phyloP scores from a whole-genome alignment of 2,113 vertebrate species.

The Fregetta grallaria region DNA sequence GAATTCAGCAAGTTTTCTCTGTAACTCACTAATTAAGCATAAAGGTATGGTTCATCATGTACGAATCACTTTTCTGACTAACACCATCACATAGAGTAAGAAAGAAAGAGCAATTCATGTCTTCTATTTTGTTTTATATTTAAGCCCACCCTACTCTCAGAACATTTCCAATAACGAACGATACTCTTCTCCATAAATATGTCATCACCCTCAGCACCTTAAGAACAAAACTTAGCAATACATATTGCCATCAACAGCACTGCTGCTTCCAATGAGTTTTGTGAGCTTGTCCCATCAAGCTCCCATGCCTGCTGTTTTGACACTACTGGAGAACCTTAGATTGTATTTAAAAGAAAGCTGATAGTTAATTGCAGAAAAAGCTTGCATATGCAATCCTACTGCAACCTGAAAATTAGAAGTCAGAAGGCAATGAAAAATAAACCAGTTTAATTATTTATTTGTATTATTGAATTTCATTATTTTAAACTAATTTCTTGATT shows the following conservation, averaged over 20 bases:
- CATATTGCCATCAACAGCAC: neutral
- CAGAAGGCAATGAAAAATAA: neutral
- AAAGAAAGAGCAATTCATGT: neutral
- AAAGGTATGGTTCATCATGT: neutral
- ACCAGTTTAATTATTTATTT: neutral
- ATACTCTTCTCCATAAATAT: neutral
- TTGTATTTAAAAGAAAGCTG: neutral
- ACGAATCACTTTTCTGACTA: neutral
- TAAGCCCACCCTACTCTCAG: neutral
- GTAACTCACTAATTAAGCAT: neutral
- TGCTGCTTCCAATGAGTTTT: neutral
- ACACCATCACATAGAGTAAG: neutral
- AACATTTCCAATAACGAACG: neutral
- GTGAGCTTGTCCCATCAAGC: neutral
- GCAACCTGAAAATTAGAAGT: neutral
- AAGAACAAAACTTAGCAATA: neutral
- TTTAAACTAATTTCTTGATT: neutral
- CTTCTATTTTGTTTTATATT: neutral
- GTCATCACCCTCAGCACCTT: neutral
- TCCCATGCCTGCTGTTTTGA: neutral
- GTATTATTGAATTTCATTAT: neutral
- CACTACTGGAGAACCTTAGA: neutral
- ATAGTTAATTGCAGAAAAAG: neutral
- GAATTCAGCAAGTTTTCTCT: neutral
- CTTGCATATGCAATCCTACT: neutral